These are phyloP conservation scores for Cygnus atratus DNA, from an alignment of 2,113 vertebrate species.

Conservation along the genomic window DNA sequence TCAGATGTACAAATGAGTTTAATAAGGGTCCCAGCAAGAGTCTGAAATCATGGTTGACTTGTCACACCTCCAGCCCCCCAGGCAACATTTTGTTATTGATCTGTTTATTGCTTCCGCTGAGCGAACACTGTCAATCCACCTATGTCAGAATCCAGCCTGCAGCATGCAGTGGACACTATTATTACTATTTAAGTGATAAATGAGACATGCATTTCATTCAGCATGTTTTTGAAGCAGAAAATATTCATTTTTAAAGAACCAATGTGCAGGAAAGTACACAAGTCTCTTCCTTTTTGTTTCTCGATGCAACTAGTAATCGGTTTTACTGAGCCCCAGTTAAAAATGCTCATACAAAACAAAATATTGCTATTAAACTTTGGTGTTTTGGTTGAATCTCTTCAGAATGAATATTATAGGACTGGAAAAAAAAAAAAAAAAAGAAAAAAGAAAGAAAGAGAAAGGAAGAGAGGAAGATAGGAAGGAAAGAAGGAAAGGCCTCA, in stretches of 20 bases:
- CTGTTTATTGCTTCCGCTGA: slow-evolving; percentile 58
- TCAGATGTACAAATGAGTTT: slow-evolving; percentile 60
- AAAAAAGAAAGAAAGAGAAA: not conserved
- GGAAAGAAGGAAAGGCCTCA: not conserved
- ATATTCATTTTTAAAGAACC: not conserved
- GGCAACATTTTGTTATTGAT: slow-evolving; percentile 65
- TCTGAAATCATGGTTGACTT: slow-evolving; percentile 59
- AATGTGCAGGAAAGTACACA: not conserved
- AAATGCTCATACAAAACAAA: not conserved
- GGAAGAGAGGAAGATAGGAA: not conserved
- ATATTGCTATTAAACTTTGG: not conserved
- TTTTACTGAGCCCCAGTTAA: not conserved
- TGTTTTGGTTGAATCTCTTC: not conserved
- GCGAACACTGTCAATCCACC: slow-evolving; percentile 38
- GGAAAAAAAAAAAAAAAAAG: not conserved
- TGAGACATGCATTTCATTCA: slow-evolving; percentile 53
- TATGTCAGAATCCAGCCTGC: slow-evolving; percentile 26
- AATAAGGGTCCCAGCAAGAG: slow-evolving; percentile 58
- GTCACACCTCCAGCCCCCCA: slow-evolving; percentile 32
- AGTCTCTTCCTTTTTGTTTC: not conserved
- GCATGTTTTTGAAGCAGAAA: slow-evolving; percentile 27
- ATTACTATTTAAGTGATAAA: slow-evolving; percentile 72
- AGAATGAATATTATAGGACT: not conserved
- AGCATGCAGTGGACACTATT: not conserved
- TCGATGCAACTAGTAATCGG: not conserved